Evolutionary conservation across 2,888 invertebrate species (phyloP).

Genomic region (Branchellion lobata): DNA sequence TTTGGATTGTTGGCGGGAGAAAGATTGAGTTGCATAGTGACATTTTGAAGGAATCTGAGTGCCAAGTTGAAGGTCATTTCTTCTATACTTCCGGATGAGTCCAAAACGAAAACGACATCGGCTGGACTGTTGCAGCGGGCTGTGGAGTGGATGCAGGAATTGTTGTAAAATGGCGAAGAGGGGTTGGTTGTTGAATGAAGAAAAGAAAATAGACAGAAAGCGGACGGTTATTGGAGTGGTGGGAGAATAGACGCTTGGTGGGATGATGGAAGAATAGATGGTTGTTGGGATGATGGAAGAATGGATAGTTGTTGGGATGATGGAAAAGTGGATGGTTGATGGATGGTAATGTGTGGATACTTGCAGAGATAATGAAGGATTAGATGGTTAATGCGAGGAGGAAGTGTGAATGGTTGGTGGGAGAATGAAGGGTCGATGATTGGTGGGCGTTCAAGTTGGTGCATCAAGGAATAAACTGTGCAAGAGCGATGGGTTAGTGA

Average conservation of each 20-base stretch:
- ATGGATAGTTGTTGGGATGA: no score
- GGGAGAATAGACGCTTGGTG: background rate
- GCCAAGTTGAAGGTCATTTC: constrained; percentile 46
- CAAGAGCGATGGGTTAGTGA: no score
- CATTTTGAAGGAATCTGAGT: constrained; percentile 45
- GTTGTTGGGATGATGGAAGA: no score
- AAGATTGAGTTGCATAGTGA: constrained; percentile 49
- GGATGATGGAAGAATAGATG: background rate
- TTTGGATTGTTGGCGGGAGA: constrained; percentile 1
- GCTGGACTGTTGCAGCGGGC: constrained; percentile 47
- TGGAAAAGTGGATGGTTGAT: no score
- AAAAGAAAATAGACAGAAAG: background rate
- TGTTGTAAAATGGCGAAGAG: background rate
- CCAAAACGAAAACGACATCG: constrained; percentile 50
- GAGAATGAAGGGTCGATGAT: no score
- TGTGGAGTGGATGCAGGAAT: background rate
- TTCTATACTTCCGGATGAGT: constrained; percentile 50
- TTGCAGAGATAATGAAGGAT: no score
- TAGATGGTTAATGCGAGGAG: no score
- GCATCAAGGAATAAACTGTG: no score
- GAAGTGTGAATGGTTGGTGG: no score
- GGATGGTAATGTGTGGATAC: no score
- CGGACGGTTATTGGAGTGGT: background rate
- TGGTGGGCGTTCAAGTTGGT: no score
- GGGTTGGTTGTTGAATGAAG: background rate